Conservation (phyloP, 2,113 vertebrate genomes). For the Piliocolobus tephrosceles region DNA sequence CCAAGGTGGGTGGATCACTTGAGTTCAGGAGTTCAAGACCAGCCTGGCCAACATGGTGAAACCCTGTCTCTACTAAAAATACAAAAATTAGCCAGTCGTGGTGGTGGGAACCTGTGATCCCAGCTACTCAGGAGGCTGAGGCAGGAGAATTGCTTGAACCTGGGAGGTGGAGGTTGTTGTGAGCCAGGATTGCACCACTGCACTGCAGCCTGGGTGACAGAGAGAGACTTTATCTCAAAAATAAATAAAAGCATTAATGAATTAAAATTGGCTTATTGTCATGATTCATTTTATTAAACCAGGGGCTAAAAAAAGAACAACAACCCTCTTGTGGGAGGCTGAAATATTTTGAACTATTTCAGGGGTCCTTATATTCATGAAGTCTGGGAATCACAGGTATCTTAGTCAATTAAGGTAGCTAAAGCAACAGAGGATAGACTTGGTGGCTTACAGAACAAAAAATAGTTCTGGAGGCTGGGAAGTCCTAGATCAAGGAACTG, state of each 20-base stretch:
- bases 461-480: not conserved
- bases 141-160: no score
- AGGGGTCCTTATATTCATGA: slow-evolving; percentile 20
- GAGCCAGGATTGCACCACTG: no score
- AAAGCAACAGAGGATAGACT: not conserved
- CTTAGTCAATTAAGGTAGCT: not conserved
- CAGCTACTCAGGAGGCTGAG: no score
- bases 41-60: no score
- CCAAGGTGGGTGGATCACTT: no score
- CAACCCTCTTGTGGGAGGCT: not conserved
- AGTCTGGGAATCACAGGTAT: not conserved
- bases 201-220: no score
- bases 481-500: not conserved
- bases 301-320: not conserved
- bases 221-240: no score
- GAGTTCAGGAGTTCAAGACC: no score
- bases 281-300: slow-evolving; percentile 41
- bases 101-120: no score
- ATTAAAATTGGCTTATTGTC: slow-evolving; percentile 15
- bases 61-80: no score
- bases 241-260: slow-evolving; percentile 12
- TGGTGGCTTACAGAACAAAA: not conserved
- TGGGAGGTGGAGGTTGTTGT: no score
- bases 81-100: no score
- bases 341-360: slow-evolving; percentile 15